Conservation (phyloP, 2,797 vertebrate species). For the Peromyscus aztecus region DNA sequence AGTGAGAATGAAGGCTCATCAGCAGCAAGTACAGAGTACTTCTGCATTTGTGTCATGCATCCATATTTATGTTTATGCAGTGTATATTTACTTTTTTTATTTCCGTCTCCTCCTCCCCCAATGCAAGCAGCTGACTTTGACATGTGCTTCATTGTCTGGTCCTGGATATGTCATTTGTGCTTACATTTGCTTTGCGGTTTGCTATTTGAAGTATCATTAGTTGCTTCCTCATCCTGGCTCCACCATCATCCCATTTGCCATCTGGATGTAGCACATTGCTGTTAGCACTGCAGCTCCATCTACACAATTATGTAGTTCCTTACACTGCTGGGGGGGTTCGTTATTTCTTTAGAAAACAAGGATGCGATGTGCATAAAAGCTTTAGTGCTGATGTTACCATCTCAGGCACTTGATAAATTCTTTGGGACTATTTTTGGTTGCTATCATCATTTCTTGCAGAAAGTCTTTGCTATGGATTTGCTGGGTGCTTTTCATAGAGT, state of each 20-base stretch:
- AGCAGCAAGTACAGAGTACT: not conserved
- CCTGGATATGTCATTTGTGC: conserved; percentile 77
- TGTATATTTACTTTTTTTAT: conserved; percentile 78
- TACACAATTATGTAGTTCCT: conserved; percentile 77
- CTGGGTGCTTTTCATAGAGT: not conserved
- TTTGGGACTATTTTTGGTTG: conserved; percentile 78
- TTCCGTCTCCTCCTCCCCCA: conserved; percentile 65
- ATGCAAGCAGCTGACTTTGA: conserved; percentile 82
- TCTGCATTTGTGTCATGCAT: conserved; percentile 51
- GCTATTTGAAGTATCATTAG: conserved; percentile 85
- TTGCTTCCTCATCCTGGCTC: conserved; percentile 83
- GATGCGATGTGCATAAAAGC: conserved; percentile 79
- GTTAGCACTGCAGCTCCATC: conserved; percentile 69
- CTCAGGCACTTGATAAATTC: conserved; percentile 73
- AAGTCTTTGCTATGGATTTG: conserved; percentile 54
- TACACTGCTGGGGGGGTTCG: conserved; percentile 73
- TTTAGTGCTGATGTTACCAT: conserved; percentile 67
- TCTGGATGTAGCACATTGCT: conserved; percentile 80
- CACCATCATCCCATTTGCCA: conserved; percentile 83
- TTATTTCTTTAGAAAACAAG: conserved; percentile 83
- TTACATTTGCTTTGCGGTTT: conserved; percentile 80
- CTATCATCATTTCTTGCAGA: conserved; percentile 74
- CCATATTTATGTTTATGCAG: conserved; percentile 78
- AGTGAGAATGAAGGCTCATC: not conserved
- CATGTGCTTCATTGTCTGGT: conserved; percentile 82